Evolutionary conservation across 1,140 invertebrate genomes (phyloP), one percentile per base, ranked within the genome.

Genomic region (Heliothis subflexa): DNA sequence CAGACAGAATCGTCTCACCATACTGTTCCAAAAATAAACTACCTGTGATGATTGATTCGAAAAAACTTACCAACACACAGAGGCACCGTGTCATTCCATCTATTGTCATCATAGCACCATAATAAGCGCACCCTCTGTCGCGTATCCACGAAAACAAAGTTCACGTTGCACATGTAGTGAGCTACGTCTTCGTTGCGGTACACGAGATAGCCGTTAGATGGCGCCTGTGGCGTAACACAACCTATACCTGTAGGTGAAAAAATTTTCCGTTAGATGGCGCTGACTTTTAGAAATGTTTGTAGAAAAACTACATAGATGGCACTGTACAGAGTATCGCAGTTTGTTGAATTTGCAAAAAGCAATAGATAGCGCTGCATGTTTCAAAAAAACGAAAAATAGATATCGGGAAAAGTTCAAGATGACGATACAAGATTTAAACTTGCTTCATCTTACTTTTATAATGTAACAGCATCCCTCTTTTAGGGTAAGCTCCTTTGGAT

Each of bases 111-210:
- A 59, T 94, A 89, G 90, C 96, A 97, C 84, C 91, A 91, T 61
- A 96, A 80, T 11, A 94, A 86, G 16, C 95, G 94, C 68, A 89
- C 93, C 85, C 94, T 94, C 85, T 93, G 85, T 64, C 89, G 87
- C 2, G 95, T 95, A 81, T 96, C 96, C 3, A 94, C 93, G 88
- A 96, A 96, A 79, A 95, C 94, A 83, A 90, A 94, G 50, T 95
- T 95, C 12, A 95, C 94, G 81, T 96, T 95, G 88, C 96, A 97
- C 89, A 95, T 95, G 87, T 95, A 96, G 76, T 95, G 92, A 1
- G 95, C 95, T n/a, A 93, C 86, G n/a, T 94, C 94, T 54, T 94
- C 94, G 55, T 95, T 95, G 47, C 95, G 93, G 85, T 95, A 95
- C 76, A 96, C 95, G 3, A 96, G 84, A 80, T 96, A 96, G n/a